Percentiles rank a stretch among this genome's conserved stretches.
Evolutionary conservation across 1,140 invertebrate genomes (phyloP).

Genomic region (Diuraphis noxia): DNA sequence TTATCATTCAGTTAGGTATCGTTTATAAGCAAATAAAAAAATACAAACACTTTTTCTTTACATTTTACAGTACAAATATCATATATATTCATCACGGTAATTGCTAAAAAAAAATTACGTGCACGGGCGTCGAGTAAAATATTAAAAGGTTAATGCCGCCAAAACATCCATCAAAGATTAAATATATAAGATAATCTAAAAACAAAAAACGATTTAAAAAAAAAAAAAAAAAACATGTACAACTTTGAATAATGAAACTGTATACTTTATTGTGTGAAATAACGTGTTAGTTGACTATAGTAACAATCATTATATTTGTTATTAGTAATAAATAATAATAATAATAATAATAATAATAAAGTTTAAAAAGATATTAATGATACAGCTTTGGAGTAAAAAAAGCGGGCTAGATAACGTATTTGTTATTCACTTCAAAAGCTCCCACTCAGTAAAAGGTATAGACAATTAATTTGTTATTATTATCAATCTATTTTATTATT

Average conservation of each 20-base stretch:
- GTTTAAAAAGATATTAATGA: slow-evolving; percentile 18
- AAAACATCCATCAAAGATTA: no score
- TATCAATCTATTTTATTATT: not conserved
- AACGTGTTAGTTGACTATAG: not conserved
- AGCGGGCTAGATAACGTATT: not conserved
- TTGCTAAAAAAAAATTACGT: no score
- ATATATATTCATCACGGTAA: not conserved
- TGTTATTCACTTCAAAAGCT: not conserved
- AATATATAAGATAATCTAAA: no score
- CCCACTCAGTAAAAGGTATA: not conserved
- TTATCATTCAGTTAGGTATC: not conserved
- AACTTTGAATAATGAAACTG: slow-evolving; percentile 15
- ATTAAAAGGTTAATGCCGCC: no score
- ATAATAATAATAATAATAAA: not conserved
- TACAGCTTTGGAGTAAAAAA: not conserved
- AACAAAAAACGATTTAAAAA: no score
- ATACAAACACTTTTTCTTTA: not conserved
- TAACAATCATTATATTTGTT: not conserved
- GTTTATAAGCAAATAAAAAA: not conserved
- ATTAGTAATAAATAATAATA: not conserved
- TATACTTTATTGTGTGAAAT: not conserved
- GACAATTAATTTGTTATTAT: not conserved
- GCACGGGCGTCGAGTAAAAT: no score
- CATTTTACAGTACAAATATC: not conserved
- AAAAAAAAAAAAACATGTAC: not conserved